These are phyloP conservation scores for Nasonovia ribisnigri DNA, from an alignment of 2,888 invertebrate genomes.

Conservation along the genomic window DNA sequence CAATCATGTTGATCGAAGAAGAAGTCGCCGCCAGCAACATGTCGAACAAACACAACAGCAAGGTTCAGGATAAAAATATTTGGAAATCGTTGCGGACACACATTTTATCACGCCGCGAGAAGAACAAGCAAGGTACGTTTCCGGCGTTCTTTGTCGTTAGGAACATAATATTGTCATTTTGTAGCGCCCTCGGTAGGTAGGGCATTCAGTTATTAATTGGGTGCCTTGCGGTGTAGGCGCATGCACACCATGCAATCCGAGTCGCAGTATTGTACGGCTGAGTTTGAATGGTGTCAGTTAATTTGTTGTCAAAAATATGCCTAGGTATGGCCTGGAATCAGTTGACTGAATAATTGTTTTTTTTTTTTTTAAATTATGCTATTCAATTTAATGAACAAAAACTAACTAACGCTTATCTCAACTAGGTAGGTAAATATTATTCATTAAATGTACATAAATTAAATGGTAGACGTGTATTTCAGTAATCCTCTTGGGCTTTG, in stretches of 20 bases:
- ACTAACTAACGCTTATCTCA: too few relatives aligned
- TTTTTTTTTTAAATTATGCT: not conserved
- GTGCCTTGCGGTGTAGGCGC: not conserved
- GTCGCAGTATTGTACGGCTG: not conserved
- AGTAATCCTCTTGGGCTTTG: not conserved
- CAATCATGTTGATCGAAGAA: conserved; percentile 52
- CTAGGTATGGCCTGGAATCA: not conserved
- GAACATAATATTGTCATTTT: not conserved
- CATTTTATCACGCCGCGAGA: conserved; percentile 48
- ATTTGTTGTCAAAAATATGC: not conserved
- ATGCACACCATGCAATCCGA: not conserved
- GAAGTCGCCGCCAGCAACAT: conserved; percentile 17
- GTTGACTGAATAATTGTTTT: not conserved
- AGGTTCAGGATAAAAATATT: conserved; percentile 53
- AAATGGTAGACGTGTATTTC: not conserved
- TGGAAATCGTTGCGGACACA: conserved; percentile 57
- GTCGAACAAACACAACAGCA: conserved; percentile 42
- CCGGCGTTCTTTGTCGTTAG: not conserved
- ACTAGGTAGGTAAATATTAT: not conserved
- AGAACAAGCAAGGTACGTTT: conserved; percentile 56
- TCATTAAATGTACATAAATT: not conserved
- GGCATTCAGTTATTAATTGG: not conserved
- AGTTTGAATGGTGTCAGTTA: not conserved
- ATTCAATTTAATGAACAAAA: not conserved
- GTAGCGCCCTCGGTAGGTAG: not conserved